These are phyloP conservation scores for Conchocele bisecta DNA, from an alignment of 2,888 invertebrate species.

Conservation along the genomic window DNA sequence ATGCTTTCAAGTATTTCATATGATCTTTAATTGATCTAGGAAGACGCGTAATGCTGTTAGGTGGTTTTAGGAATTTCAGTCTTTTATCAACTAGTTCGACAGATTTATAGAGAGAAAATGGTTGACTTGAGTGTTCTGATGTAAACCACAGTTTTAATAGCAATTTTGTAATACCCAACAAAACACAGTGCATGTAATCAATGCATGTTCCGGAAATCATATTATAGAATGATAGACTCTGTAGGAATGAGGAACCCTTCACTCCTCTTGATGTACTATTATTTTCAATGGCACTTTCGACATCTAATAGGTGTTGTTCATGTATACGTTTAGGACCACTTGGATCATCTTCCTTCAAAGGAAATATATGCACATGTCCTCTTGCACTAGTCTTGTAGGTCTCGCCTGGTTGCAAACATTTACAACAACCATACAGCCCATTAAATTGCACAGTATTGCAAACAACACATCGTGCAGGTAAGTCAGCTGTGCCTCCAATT, in stretches of 20 bases:
- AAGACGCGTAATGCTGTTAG: conserved; percentile 37
- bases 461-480: conserved; percentile 52
- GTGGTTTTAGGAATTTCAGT: conserved; percentile 43
- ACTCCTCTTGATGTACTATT: conserved; percentile 30
- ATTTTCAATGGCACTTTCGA: conserved; percentile 11
- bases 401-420: conserved; percentile 39
- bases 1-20: conserved; percentile 60
- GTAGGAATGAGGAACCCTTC: conserved; percentile 55
- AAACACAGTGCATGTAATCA: conserved; percentile 61
- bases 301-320: conserved; percentile 18
- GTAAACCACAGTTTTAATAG: conserved; percentile 39
- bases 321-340: conserved; percentile 2
- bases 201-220: conserved; percentile 26
- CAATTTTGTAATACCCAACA: conserved; percentile 47
- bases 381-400: conserved; percentile 41
- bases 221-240: conserved; percentile 24
- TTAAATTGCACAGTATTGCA: conserved; percentile 50
- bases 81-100: conserved; percentile 36
- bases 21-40: conserved; percentile 44
- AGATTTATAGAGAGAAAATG: conserved; percentile 13
- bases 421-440: conserved; percentile 44
- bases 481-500: conserved; percentile 52
- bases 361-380: conserved; percentile 44
- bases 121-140: background rate
- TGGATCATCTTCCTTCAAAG: conserved; percentile 23